These are phyloP conservation scores for Oryctolagus cuniculus DNA, from an alignment of 2,113 vertebrate species.

Conservation along the genomic window mOryCun1.1 NC_091438.1:142420501-142421000, in stretches of 20 bases:
- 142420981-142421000: no score
- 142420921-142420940: no score
- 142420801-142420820: neutral
- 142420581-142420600: neutral
- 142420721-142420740: no score
- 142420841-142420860: neutral
- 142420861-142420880: neutral
- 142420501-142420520: neutral
- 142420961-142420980: no score
- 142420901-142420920: no score
- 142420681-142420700: no score
- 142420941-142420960: no score
- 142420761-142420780: no score
- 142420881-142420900: no score
- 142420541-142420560: neutral
- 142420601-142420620: neutral
- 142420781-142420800: no score
- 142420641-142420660: neutral
- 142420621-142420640: neutral
- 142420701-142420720: no score
- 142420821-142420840: neutral
- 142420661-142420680: neutral
- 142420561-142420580: conserved; percentile 4
- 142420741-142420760: no score
- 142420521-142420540: neutral